These are phyloP conservation scores for Drosophila neonasuta DNA, from an alignment of 2,888 invertebrate species.

Conservation along the genomic window DNA sequence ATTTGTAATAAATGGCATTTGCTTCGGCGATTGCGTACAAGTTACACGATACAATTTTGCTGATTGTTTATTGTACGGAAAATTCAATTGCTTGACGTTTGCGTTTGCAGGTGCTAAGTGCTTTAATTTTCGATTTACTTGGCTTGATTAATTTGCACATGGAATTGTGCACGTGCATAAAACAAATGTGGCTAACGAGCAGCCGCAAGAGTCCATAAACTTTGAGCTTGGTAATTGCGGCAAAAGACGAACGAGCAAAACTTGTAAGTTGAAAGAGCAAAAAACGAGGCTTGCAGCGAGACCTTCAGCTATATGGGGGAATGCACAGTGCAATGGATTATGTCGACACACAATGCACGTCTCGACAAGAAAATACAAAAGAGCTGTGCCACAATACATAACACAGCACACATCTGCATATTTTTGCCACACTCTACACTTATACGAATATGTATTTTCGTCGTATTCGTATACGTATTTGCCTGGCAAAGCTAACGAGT, in stretches of 20 bases:
- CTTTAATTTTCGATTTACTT: slow-evolving; percentile 66
- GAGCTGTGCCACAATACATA: slow-evolving; percentile 56
- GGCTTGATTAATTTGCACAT: slow-evolving; percentile 56
- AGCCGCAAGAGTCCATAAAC: slow-evolving; percentile 50
- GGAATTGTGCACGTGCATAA: slow-evolving; percentile 32
- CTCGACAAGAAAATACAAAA: slow-evolving; percentile 58
- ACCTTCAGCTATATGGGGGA: slow-evolving; percentile 3
- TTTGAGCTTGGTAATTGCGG: slow-evolving; percentile 64
- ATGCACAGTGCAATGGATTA: slow-evolving; percentile 48
- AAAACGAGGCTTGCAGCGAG: slow-evolving; percentile 16
- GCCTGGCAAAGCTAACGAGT: slow-evolving; percentile 55
- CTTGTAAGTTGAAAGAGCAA: slow-evolving; percentile 49
- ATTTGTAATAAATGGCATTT: slow-evolving; percentile 56
- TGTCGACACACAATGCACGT: slow-evolving; percentile 62
- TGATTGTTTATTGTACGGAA: slow-evolving; percentile 16
- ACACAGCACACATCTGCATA: slow-evolving; percentile 12
- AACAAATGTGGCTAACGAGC: slow-evolving; percentile 66
- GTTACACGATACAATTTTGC: slow-evolving; percentile 21
- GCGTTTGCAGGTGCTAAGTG: slow-evolving; percentile 61
- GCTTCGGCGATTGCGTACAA: slow-evolving; percentile 12
- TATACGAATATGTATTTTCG: slow-evolving; percentile 2
- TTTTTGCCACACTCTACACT: neutral
- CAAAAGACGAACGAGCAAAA: slow-evolving; percentile 57
- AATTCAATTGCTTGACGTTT: slow-evolving; percentile 60
- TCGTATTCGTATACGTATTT: slow-evolving; percentile 16